Evolutionary conservation across 2,888 invertebrate genomes (phyloP), one percentile per base, ranked within the genome.

Genomic region (Drosophila vallismaia): DNA sequence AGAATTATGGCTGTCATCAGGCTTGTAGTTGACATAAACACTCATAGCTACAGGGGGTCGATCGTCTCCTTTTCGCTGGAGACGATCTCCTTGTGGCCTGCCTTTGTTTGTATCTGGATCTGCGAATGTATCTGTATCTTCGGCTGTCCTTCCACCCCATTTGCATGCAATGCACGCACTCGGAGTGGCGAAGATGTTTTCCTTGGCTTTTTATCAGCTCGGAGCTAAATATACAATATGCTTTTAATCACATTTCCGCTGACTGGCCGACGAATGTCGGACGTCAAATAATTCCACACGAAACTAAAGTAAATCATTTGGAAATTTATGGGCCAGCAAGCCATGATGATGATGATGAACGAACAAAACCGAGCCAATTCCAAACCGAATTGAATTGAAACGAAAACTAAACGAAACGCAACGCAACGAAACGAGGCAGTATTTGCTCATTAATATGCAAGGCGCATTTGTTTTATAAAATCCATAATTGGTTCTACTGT

Each of bases 401-500:
- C 48, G 60, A 59, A 52, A 33, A 10, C n/a, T 33, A n/a, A 33
- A 38, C 29, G 63, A 50, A 50, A 29, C 53, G 36, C 53, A 51
- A 45, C 45, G 50, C 19, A 19, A 28, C 28, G 28, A 52, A 42
- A 38, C 46, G 26, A 36, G 38, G 28, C 28, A 38, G 42, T 26
- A 19, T 38, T 60, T 29, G 54, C 84, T 85, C 71, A 86, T 87
- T 64, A 77, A 81, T 88, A 89, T 89, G 86, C 89, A 73, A 60
- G 49, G 74, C 89, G 84, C 90, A 89, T 88, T 86, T 86, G 88
- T 82, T 89, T 89, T 89, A 90, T 90, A 89, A 90, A 90, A 90
- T 89, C 89, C 89, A 90, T 89, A 89, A 89, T 89, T 89, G 89
- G 89, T 90, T 89, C 90, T 90, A 90, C 90, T 82, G 89, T 88